A percentile compares a stretch with the other conserved stretches of the same genome.
These are phyloP conservation scores for Calidris pygmaea DNA, from an alignment of 2,113 vertebrate species.

Conservation along the genomic window DNA sequence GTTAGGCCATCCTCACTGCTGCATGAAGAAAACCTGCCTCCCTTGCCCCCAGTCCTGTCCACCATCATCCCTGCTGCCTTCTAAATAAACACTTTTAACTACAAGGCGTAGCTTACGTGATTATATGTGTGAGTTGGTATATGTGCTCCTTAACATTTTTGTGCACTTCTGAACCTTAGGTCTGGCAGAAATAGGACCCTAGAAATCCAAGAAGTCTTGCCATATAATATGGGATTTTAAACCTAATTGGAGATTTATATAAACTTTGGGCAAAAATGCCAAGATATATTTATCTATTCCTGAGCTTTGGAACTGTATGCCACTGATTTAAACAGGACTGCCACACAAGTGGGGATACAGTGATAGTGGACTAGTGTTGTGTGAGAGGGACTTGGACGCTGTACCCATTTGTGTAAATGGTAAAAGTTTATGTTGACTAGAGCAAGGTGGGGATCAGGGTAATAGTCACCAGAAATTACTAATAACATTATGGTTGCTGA, in stretches of 20 bases:
- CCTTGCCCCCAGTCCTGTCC: not conserved
- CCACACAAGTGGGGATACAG: not conserved
- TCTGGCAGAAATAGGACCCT: not conserved
- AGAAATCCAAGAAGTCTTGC: not conserved
- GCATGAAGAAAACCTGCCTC: not conserved
- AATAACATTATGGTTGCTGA: not conserved
- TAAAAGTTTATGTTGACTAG: not conserved
- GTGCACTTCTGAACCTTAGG: not conserved
- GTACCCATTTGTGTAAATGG: not conserved
- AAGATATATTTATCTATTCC: not conserved
- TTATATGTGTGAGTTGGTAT: not conserved
- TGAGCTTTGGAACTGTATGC: not conserved
- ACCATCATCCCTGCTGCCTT: not conserved
- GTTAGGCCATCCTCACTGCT: not conserved
- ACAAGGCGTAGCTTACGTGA: accelerated
- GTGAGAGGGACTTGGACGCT: not conserved
- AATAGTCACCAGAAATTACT: not conserved
- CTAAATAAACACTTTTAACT: not conserved
- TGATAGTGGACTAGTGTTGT: not conserved
- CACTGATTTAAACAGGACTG: not conserved
- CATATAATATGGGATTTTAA: not conserved
- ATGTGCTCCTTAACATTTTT: not conserved
- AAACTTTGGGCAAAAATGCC: not conserved
- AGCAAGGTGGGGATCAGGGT: not conserved
- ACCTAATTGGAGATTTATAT: not conserved